Conservation (phyloP, 1,140 invertebrate genomes). For the Adoxophyes honmai region DNA sequence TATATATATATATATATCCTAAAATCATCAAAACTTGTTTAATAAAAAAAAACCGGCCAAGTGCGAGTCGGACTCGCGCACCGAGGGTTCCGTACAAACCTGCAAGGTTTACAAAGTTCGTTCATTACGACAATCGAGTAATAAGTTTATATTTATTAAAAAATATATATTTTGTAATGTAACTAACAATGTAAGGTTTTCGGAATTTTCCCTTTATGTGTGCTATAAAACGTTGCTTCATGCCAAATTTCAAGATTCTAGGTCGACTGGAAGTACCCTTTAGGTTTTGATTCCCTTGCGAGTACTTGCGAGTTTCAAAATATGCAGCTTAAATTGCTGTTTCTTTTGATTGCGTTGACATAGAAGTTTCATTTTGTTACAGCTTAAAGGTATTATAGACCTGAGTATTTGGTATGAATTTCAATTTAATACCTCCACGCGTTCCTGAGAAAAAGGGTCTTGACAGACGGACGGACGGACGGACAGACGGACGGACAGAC, state of each 20-base stretch:
- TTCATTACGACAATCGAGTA: no score
- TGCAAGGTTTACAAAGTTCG: no score
- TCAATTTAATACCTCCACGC: slow-evolving; percentile 11
- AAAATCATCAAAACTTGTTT: no score
- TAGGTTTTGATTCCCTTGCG: slow-evolving; percentile 12
- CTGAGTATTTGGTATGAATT: slow-evolving; percentile 16
- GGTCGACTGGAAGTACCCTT: slow-evolving; percentile 13
- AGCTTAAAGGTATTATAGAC: background rate
- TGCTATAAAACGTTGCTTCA: slow-evolving; percentile 12
- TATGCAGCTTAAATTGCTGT: slow-evolving; percentile 12
- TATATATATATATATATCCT: no score
- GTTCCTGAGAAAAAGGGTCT: slow-evolving; percentile 17
- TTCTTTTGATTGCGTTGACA: slow-evolving; percentile 14
- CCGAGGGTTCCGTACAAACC: no score
- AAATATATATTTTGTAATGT: background rate
- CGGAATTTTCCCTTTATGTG: slow-evolving; percentile 8
- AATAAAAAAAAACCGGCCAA: no score
- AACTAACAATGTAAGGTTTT: slow-evolving; percentile 1
- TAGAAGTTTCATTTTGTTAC: slow-evolving; percentile 10
- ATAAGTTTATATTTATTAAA: no score
- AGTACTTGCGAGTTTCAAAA: slow-evolving; percentile 4
- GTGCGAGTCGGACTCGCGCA: no score
- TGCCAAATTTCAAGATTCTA: slow-evolving; percentile 16
- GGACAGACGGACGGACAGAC: slow-evolving; percentile 7
- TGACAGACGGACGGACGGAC: slow-evolving; percentile 5